These are phyloP conservation scores for Euphysa ruthae DNA, from an alignment of 30 jellyfish, hydroid and myxozoan species.

Conservation along the genomic window DNA sequence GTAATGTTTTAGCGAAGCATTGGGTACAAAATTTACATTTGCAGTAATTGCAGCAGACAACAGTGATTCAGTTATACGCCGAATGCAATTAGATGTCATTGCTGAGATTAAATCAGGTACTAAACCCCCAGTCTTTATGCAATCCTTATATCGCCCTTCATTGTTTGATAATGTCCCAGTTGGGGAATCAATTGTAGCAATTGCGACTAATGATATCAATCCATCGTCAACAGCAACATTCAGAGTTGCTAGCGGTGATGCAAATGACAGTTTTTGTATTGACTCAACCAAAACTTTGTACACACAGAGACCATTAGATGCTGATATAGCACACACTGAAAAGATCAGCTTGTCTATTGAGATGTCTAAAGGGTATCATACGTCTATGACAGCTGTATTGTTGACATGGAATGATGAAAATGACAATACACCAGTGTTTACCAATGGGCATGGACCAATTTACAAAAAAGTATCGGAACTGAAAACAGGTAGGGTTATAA, in stretches of 20 bases:
- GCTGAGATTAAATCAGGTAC: conserved; percentile 51
- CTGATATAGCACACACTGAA: conserved; percentile 24
- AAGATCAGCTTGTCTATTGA: conserved; percentile 28
- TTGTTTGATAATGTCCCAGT: conserved; percentile 51
- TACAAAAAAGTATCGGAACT: conserved; percentile 40
- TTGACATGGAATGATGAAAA: conserved; percentile 36
- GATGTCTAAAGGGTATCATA: conserved; percentile 47
- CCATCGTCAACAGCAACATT: conserved; percentile 37
- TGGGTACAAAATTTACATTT: conserved; percentile 10
- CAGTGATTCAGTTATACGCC: conserved; percentile 29
- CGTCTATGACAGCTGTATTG: conserved; percentile 32
- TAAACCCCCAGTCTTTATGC: conserved; percentile 65
- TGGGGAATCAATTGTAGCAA: conserved; percentile 40
- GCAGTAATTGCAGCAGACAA: conserved; percentile 61
- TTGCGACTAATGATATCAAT: conserved; percentile 27
- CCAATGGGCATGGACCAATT: conserved; percentile 44
- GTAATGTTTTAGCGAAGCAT: conserved; percentile 8
- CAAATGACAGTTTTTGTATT: conserved; percentile 54
- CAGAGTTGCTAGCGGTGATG: conserved; percentile 49
- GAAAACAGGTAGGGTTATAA: not conserved
- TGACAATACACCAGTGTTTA: conserved; percentile 71
- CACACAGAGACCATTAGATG: conserved; percentile 62
- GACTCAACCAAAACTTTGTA: conserved; percentile 42
- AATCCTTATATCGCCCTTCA: conserved; percentile 20
- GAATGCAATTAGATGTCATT: conserved; percentile 23